Conservation (phyloP, 1,140 invertebrate genomes). For the Cherax destructor region DNA sequence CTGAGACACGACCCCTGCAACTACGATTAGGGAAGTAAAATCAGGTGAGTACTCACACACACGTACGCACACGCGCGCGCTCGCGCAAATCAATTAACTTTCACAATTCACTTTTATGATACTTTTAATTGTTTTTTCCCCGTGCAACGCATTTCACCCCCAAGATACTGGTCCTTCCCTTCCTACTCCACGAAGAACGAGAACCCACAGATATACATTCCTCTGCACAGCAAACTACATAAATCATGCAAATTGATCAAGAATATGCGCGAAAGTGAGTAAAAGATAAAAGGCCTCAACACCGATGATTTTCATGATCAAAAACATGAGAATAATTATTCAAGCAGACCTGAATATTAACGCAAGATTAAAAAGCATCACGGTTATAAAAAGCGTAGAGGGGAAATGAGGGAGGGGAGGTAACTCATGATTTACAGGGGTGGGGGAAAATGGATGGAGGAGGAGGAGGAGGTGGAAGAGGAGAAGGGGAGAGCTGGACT, state of each 20-base stretch:
- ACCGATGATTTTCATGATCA: conserved; percentile 4
- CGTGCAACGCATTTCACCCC: too few relatives aligned
- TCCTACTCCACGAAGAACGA: too few relatives aligned
- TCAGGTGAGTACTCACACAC: conserved; percentile 7
- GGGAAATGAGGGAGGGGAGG: background rate
- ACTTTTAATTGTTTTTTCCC: too few relatives aligned
- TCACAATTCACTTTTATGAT: background rate
- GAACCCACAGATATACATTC: too few relatives aligned
- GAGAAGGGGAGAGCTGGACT: background rate
- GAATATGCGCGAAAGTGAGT: background rate
- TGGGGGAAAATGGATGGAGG: too few relatives aligned
- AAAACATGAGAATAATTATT: conserved; percentile 14
- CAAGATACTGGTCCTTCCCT: too few relatives aligned
- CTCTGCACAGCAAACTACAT: too few relatives aligned
- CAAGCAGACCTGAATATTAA: conserved; percentile 28
- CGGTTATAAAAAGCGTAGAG: conserved; percentile 30
- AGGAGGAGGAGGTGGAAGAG: too few relatives aligned
- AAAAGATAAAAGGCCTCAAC: background rate
- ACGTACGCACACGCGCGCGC: conserved; percentile 9
- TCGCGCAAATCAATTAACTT: conserved; percentile 10
- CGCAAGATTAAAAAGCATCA: conserved; percentile 46
- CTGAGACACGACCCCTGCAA: too few relatives aligned
- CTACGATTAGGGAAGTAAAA: background rate
- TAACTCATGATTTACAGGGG: too few relatives aligned
- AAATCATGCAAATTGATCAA: too few relatives aligned